Evolutionary conservation across 30 jellyfish, hydroid and myxozoan species (phyloP), one percentile per base, ranked within the genome.

Genomic region (Pelagia noctiluca): DNA sequence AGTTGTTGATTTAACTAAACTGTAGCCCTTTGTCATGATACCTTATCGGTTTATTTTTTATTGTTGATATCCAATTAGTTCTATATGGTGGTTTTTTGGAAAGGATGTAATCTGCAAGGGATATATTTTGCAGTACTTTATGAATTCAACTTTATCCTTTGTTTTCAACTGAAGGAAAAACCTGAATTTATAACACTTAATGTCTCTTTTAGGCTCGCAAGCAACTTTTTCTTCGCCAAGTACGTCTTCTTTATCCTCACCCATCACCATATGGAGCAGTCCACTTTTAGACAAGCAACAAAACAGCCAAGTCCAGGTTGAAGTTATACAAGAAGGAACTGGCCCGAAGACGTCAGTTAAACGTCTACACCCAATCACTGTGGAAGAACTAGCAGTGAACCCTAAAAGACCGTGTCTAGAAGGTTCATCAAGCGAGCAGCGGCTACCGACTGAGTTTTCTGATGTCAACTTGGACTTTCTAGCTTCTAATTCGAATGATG

Each of bases 191-290:
- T 23, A 70, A 67, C 83, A 19, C 21, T 22, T 36, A 65, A 37
- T 22, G 82, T 63, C 50, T n/a, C n/a, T n/a, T n/a, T n/a, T n/a
- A n/a, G n/a, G n/a, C n/a, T n/a, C n/a, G n/a, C n/a, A n/a, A n/a
- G n/a, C 92, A 23, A 34, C 62, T 1, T 82, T 82, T 31, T 82
- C 92, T 4, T 19, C 76, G 32, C 86, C 92, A 54, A 82, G 86
- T 19, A 28, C 92, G 12, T 0, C 79, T 24, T 52, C 92, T 5
- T 32, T 70, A 31, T 57, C 92, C 0, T 48, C 92, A 53, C 71
- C 74, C 63, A 31, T 82, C 46, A 82, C 92, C 35, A 82, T 82
- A 30, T 82, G 92, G 92, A 46, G 92, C 50, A 26, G 86, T 37
- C 69, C 92, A 12, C 36, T 83, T 0, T 29, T 65, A 16, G 72